Conservation (phyloP, 2,888 invertebrate genomes). For the Acrocyrtus sp. region DNA sequence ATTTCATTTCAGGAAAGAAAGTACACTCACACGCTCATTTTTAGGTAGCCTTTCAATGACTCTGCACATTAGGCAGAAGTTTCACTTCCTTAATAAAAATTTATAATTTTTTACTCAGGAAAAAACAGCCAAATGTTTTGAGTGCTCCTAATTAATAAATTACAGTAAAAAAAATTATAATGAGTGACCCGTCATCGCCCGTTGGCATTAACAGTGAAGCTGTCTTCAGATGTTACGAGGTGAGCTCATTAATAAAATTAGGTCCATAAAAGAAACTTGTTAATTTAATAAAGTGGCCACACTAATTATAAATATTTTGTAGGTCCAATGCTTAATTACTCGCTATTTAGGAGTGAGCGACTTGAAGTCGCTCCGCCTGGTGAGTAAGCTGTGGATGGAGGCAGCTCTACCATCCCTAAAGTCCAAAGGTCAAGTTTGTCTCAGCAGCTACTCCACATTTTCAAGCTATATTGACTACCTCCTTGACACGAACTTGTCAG, state of each 20-base stretch:
- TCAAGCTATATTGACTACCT: conserved; percentile 11
- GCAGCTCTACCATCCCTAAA: neutral
- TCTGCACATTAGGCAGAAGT: neutral
- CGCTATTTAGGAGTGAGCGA: conserved; percentile 9
- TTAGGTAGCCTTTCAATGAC: too few relatives aligned
- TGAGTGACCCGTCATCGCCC: too few relatives aligned
- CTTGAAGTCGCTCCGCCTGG: conserved; percentile 26
- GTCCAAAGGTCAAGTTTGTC: conserved; percentile 1
- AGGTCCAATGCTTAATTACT: conserved; percentile 24
- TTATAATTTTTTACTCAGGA: neutral
- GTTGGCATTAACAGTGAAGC: neutral
- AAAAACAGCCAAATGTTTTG: too few relatives aligned
- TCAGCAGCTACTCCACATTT: neutral
- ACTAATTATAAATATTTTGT: conserved; percentile 3
- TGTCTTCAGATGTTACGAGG: conserved; percentile 21
- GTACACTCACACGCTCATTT: too few relatives aligned
- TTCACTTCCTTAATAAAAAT: neutral
- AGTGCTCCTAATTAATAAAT: neutral
- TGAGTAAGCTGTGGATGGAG: conserved; percentile 19
- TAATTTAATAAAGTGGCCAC: too few relatives aligned
- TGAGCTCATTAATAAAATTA: neutral
- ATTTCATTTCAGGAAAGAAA: neutral
- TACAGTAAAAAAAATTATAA: too few relatives aligned
- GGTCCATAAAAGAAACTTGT: neutral
- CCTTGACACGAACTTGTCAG: neutral